Base-by-base conservation (phyloP, 2,797 vertebrate genomes). In the Falco biarmicus region DNA sequence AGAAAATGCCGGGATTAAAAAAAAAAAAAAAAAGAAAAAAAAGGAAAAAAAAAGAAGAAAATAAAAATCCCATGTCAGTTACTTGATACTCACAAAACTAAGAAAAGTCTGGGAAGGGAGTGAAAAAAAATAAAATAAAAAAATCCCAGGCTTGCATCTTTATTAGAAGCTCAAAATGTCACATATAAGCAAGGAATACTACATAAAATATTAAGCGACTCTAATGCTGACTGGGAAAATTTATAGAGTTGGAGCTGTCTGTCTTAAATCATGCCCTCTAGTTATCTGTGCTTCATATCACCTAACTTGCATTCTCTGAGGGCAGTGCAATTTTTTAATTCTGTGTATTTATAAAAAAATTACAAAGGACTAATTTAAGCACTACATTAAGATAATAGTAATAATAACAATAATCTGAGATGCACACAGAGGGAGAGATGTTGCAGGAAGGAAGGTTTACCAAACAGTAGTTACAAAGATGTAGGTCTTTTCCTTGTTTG, bases 151-250 rank as follows among this genome's bases (percentile, higher is more conserved):
- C 37, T 78, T 92, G 56, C 65, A 63, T 90, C 87, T 93, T 96
- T 96, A 95, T 95, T 92, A 96, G 85, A 60, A 82, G 87, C 96
- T 96, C 71, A 93, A 84, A 96, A 96, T 97, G 93, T 96, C 97
- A 97, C 84, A 96, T 92, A 93, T 91, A 97, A 94, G 87, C 89
- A 96, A 95, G 94, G 77, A 95, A 96, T 94, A 93, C 60, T 93
- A 73, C 89, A 97, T 97, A 97, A 98, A 98, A 98, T 97, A 97
- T 96, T 97, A 97, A 97, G 90, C 10, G 15, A 93, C 29, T 92
- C 76, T 96, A 97, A 97, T 95, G 80, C 92, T 97, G 94, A 95
- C 96, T 93, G 89, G 84, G 45, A 95, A 97, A 98, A 98, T 97
- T 97, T 97, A 97, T 95, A 57, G 92, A 97, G 90, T 97, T 90